Evolutionary conservation across 2,113 vertebrate species (phyloP).

Genomic region (Puntigrus tetrazona): DNA sequence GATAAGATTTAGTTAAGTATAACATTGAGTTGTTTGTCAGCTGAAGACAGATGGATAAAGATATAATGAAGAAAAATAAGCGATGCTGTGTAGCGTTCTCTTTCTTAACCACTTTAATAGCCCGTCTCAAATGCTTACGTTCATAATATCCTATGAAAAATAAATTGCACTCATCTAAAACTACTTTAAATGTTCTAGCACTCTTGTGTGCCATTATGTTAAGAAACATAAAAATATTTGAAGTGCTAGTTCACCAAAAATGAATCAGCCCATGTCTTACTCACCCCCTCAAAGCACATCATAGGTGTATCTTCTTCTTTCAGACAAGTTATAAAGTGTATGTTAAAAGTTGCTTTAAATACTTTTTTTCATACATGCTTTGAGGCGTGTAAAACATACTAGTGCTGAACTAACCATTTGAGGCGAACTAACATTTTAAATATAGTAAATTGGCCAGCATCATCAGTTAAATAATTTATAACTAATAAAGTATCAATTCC

Average conservation of each 20-base stretch:
- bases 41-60: conserved; percentile 54
- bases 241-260: too few relatives aligned
- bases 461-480: background rate
- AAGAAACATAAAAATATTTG: background rate
- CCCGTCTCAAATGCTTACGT: background rate
- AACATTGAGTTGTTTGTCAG: conserved; percentile 62
- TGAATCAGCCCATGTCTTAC: too few relatives aligned
- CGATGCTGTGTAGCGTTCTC: background rate
- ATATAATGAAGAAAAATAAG: background rate
- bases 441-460: background rate
- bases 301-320: too few relatives aligned
- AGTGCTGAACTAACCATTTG: too few relatives aligned
- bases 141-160: background rate
- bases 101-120: background rate
- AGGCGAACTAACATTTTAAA: background rate
- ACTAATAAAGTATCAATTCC: background rate
- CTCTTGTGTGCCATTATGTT: background rate
- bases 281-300: too few relatives aligned
- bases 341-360: too few relatives aligned
- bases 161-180: background rate
- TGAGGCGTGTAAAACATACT: too few relatives aligned
- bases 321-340: too few relatives aligned
- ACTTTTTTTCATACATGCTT: too few relatives aligned
- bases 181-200: background rate
- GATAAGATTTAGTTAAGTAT: conserved; percentile 54